Evolutionary conservation across 1,140 invertebrate species (phyloP).

Genomic region (Brachionus koreanus): DNA sequence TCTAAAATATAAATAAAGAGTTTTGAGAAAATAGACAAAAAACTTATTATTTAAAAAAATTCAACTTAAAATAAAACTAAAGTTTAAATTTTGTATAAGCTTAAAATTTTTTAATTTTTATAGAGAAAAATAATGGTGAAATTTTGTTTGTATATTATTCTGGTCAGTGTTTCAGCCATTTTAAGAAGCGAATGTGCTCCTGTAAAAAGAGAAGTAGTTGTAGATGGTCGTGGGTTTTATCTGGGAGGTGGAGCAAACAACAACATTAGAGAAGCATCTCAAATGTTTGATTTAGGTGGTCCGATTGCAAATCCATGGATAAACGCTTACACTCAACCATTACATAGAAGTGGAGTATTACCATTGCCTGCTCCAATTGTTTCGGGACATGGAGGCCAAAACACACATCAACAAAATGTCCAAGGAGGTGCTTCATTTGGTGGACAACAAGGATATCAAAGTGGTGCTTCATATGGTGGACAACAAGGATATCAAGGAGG

Average conservation of each 20-base stretch:
- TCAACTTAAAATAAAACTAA: too few species aligned
- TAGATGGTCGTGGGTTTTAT: slow-evolving; percentile 30
- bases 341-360: slow-evolving; percentile 27
- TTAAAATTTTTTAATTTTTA: too few species aligned
- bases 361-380: background rate
- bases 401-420: too few species aligned
- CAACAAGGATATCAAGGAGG: background rate
- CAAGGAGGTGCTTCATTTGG: background rate
- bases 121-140: background rate
- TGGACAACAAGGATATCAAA: background rate
- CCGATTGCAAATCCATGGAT: slow-evolving; percentile 37
- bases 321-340: slow-evolving; percentile 37
- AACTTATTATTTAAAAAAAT: too few species aligned
- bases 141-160: background rate
- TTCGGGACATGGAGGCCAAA: background rate
- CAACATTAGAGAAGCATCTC: slow-evolving; percentile 35
- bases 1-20: background rate
- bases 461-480: background rate
- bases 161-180: background rate
- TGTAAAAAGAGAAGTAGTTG: slow-evolving; percentile 5
- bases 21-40: too few species aligned
- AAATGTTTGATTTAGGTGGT: slow-evolving; percentile 37
- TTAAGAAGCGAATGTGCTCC: background rate
- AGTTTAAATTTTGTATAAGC: too few species aligned
- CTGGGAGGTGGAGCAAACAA: slow-evolving; percentile 40